phyloP scores from a whole-genome alignment of 2,113 vertebrate genomes.

The Erythrocercus mccallii region DNA sequence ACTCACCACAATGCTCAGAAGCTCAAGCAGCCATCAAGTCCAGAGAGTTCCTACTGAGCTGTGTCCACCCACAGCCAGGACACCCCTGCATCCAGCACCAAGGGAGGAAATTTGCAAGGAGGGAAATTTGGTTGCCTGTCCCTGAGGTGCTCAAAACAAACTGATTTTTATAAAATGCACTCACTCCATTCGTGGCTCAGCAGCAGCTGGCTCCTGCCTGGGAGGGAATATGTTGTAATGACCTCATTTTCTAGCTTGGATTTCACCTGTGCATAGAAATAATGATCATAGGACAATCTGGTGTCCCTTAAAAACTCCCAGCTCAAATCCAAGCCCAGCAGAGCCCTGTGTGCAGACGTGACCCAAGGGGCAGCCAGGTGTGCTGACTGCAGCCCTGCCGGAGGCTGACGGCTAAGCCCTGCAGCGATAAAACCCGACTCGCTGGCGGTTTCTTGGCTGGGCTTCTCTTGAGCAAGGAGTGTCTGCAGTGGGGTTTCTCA shows the following conservation, averaged over 20 bases:
- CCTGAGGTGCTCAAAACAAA: not conserved
- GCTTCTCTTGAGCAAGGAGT: not conserved
- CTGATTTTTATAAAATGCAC: not conserved
- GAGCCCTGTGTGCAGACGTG: accelerated
- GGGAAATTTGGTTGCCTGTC: not conserved
- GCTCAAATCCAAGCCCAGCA: not conserved
- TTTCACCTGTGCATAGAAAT: not conserved
- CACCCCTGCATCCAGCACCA: not conserved
- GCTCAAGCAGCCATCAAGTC: accelerated
- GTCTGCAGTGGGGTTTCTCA: not conserved
- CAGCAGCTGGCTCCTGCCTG: accelerated
- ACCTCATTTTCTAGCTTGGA: accelerated
- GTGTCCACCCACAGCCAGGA: not conserved
- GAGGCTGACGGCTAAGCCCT: not conserved
- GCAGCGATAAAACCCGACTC: not conserved
- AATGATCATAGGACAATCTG: not conserved
- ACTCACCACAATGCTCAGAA: not conserved
- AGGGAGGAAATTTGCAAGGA: accelerated
- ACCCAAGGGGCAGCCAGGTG: not conserved
- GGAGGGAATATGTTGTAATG: not conserved
- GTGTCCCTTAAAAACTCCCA: not conserved
- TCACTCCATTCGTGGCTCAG: accelerated
- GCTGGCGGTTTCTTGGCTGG: not conserved
- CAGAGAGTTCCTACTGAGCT: not conserved
- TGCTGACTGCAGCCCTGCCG: accelerated